Conservation (phyloP, 2,113 vertebrate species). For the Syngnathus scovelli region DNA sequence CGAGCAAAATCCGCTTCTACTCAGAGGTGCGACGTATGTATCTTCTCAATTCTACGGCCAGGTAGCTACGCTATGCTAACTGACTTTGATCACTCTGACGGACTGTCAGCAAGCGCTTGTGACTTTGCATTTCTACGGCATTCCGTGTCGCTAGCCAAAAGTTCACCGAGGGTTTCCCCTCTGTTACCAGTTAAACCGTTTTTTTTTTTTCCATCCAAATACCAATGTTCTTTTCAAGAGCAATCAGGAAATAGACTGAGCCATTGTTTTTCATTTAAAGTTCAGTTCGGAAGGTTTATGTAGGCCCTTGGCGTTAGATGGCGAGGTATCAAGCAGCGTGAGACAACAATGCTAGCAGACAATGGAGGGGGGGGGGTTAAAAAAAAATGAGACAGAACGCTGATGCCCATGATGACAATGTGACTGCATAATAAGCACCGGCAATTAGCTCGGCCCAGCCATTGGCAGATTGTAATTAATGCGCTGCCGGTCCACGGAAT, state of each 20-base stretch:
- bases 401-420: constrained; percentile 59
- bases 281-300: not conserved
- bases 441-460: constrained; percentile 59
- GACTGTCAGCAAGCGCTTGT: constrained; percentile 6
- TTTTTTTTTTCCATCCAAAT: constrained; percentile 1
- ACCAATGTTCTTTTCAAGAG: constrained; percentile 2
- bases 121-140: constrained; percentile 1
- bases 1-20: constrained; percentile 31
- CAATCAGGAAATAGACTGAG: not conserved
- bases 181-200: constrained; percentile 3
- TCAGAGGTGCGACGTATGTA: constrained; percentile 12
- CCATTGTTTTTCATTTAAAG: not conserved
- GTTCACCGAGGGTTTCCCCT: not conserved
- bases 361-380: constrained; percentile 9
- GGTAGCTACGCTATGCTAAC: not conserved
- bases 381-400: constrained; percentile 41
- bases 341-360: constrained; percentile 21
- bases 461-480: constrained; percentile 65
- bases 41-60: constrained; percentile 2
- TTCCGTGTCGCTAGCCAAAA: not conserved
- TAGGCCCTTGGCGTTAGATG: constrained; percentile 8
- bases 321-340: not conserved
- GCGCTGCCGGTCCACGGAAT: constrained; percentile 51
- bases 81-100: constrained; percentile 14
- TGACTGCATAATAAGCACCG: constrained; percentile 63